These are phyloP conservation scores for Drosophila albomicans DNA, from an alignment of 1,140 invertebrate species.

Conservation along the genomic window DNA sequence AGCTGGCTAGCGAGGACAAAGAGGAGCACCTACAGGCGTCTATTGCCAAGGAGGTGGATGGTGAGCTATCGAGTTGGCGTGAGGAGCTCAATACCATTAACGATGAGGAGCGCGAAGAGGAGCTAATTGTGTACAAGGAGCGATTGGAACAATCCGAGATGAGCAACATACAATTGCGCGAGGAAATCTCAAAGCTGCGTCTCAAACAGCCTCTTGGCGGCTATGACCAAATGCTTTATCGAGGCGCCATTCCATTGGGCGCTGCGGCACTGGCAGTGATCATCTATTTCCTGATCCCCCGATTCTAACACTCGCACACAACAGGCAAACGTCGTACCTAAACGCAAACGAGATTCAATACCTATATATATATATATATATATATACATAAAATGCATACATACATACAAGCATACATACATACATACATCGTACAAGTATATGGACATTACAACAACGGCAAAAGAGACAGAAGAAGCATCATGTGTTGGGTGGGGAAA, in stretches of 20 bases:
- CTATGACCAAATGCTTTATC: slow-evolving; percentile 27
- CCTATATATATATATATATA: slow-evolving; percentile 25
- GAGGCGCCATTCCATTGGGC: slow-evolving; percentile 57
- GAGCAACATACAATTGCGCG: slow-evolving; percentile 68
- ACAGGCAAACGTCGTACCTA: slow-evolving; percentile 48
- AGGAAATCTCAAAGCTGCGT: slow-evolving; percentile 65
- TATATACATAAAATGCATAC: not conserved
- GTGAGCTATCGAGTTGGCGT: slow-evolving; percentile 50
- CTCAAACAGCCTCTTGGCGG: slow-evolving; percentile 38
- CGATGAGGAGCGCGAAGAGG: slow-evolving; percentile 73
- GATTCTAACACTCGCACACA: slow-evolving; percentile 49
- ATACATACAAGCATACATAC: not conserved
- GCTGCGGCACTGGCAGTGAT: slow-evolving; percentile 63
- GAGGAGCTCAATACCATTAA: slow-evolving; percentile 66
- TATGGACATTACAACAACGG: not conserved
- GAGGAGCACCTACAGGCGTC: slow-evolving; percentile 12
- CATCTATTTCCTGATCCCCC: slow-evolving; percentile 68
- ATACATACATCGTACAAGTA: slow-evolving; percentile 8
- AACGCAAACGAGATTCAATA: slow-evolving; percentile 48
- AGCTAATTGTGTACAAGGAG: slow-evolving; percentile 81
- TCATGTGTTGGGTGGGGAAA: slow-evolving; percentile 19
- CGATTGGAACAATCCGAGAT: slow-evolving; percentile 67
- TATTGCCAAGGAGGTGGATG: slow-evolving; percentile 14
- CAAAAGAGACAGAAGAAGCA: not conserved
- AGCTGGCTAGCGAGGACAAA: not conserved